phyloP scores from a whole-genome alignment of 1,140 invertebrate genomes.

The Panagrolaimus sp. region DNA sequence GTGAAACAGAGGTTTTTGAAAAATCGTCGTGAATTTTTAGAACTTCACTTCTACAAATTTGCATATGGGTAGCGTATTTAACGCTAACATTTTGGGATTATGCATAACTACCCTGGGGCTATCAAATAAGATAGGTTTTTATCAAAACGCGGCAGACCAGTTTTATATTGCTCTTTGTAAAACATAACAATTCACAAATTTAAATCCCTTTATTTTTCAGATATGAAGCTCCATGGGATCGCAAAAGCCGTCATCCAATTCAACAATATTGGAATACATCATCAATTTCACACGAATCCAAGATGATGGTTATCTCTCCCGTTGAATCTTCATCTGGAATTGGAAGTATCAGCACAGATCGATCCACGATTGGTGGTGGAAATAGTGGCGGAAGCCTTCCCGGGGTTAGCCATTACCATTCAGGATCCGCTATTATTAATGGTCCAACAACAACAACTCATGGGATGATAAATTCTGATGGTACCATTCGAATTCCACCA shows the following conservation, averaged over 20 bases:
- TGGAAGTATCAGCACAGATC: conserved; percentile 8
- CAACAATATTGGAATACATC: conserved; percentile 15
- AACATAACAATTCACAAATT: not conserved
- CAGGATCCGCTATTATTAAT: not conserved
- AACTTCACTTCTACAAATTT: too few species aligned
- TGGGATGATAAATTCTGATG: conserved; percentile 4
- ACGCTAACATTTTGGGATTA: too few species aligned
- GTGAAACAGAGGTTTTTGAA: too few species aligned
- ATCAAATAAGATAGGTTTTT: too few species aligned
- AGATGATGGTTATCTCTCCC: not conserved
- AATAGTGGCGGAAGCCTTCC: conserved; percentile 4
- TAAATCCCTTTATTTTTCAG: conserved; percentile 12
- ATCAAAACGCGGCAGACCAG: too few species aligned
- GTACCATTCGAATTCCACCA: not conserved
- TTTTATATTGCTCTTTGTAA: too few species aligned
- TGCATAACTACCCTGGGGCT: too few species aligned
- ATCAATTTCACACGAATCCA: not conserved
- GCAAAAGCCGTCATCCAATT: conserved; percentile 10
- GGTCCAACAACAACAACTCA: not conserved
- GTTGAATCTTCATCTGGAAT: conserved; percentile 1
- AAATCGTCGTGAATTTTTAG: too few species aligned
- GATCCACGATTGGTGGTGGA: not conserved
- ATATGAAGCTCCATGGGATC: conserved; percentile 17
- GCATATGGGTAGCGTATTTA: too few species aligned
- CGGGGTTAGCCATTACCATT: not conserved